Evolutionary conservation across 2,797 vertebrate species (phyloP).

Genomic region (Brachymystax lenok): DNA sequence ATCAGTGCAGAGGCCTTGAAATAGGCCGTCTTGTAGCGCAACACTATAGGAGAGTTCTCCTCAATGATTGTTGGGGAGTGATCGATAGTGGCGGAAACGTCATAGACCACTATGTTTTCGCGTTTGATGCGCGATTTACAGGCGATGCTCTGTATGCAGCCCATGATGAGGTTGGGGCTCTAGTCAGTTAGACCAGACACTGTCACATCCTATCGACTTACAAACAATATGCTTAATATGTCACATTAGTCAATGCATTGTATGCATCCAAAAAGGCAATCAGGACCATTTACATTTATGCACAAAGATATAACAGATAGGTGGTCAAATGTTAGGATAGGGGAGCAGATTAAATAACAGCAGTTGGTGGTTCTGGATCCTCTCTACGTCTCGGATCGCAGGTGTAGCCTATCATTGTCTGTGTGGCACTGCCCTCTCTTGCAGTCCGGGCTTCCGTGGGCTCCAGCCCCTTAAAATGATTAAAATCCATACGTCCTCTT

Average conservation of each 20-base stretch:
- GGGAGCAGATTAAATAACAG: neutral
- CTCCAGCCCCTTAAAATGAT: slow-evolving; percentile 33
- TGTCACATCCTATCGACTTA: slow-evolving; percentile 20
- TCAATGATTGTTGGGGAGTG: slow-evolving; percentile 92
- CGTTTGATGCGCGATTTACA: slow-evolving; percentile 94
- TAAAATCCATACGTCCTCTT: slow-evolving; percentile 43
- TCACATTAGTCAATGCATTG: slow-evolving; percentile 40
- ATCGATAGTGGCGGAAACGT: slow-evolving; percentile 94
- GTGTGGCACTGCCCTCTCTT: slow-evolving; percentile 18
- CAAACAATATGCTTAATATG: neutral
- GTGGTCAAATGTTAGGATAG: neutral
- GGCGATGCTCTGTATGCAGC: slow-evolving; percentile 95
- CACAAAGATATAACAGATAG: slow-evolving; percentile 10
- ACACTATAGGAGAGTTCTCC: slow-evolving; percentile 95
- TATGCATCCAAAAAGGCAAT: slow-evolving; percentile 48
- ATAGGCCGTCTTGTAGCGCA: slow-evolving; percentile 96
- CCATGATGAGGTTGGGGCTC: slow-evolving; percentile 78
- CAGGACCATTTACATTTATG: slow-evolving; percentile 30
- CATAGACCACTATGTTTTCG: slow-evolving; percentile 94
- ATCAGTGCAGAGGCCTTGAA: slow-evolving; percentile 95
- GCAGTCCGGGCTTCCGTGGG: slow-evolving; percentile 27
- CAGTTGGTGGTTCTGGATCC: neutral
- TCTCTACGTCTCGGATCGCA: slow-evolving; percentile 8
- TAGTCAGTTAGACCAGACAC: slow-evolving; percentile 56
- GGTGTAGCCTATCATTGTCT: slow-evolving; percentile 23